phyloP scores from a whole-genome alignment of 2,113 vertebrate genomes.

The Corythoichthys intestinalis region DNA sequence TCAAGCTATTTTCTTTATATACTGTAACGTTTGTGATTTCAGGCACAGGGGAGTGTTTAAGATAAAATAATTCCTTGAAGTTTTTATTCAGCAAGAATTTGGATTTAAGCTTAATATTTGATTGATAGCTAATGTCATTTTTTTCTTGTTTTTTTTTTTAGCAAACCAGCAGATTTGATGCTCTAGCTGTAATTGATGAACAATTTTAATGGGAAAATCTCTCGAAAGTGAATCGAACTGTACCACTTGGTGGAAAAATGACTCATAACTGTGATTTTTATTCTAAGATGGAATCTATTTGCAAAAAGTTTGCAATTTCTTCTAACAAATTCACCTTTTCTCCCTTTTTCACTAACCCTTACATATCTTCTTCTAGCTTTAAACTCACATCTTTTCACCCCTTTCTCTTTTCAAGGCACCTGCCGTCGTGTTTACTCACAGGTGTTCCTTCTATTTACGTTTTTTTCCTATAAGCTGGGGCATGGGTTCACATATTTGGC shows the following conservation, averaged over 20 bases:
- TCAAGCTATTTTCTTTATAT: no score
- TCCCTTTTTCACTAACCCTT: slow-evolving; percentile 38
- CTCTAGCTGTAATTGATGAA: no score
- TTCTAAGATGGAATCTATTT: neutral
- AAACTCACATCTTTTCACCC: neutral
- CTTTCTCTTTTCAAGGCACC: slow-evolving; percentile 21
- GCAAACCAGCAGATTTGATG: no score
- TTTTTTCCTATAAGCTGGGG: slow-evolving; percentile 31
- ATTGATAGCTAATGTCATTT: no score
- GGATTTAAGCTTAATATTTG: no score
- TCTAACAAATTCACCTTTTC: slow-evolving; percentile 24
- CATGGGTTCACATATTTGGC: slow-evolving; percentile 40
- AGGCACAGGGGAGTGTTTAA: no score
- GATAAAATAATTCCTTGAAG: no score
- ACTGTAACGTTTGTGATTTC: no score
- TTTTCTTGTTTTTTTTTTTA: no score
- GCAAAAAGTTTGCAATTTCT: slow-evolving; percentile 14
- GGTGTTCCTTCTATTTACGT: slow-evolving; percentile 34
- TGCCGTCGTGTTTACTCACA: slow-evolving; percentile 37
- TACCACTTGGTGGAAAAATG: neutral
- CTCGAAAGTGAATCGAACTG: neutral
- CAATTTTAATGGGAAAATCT: neutral
- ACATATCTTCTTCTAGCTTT: slow-evolving; percentile 34
- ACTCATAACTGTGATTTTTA: neutral
- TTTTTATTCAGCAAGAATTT: no score